Evolutionary conservation across 2,888 invertebrate genomes (phyloP).

Genomic region (Schrankia costaestrigalis): DNA sequence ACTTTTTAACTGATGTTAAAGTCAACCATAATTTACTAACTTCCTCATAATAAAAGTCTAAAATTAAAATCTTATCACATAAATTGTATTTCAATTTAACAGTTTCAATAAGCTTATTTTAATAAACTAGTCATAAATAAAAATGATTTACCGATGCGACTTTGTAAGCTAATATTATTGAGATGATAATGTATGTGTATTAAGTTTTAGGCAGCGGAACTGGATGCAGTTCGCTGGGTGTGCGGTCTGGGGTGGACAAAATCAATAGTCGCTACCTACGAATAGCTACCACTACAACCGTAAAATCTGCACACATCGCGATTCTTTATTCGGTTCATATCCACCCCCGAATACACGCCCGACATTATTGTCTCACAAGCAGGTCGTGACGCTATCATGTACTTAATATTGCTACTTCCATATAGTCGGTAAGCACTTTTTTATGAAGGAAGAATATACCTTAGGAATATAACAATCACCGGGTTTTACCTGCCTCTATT

Average conservation of each 20-base stretch:
- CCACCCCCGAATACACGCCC: constrained; percentile 44
- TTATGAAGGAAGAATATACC: constrained; percentile 15
- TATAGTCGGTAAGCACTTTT: constrained; percentile 33
- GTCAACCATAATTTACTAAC: too few species aligned
- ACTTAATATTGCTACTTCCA: constrained; percentile 33
- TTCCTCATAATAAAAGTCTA: too few species aligned
- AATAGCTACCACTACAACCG: constrained; percentile 65
- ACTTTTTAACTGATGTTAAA: too few species aligned
- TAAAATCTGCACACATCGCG: constrained; percentile 70
- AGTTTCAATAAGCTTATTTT: neutral
- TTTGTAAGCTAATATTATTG: constrained; percentile 32
- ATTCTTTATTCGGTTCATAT: constrained; percentile 67
- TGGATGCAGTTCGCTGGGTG: constrained; percentile 60
- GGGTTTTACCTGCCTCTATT: too few species aligned
- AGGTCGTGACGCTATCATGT: constrained; percentile 57
- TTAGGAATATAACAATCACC: neutral
- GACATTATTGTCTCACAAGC: constrained; percentile 56
- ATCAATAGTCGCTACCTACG: constrained; percentile 74
- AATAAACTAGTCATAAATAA: too few species aligned
- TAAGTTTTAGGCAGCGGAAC: constrained; percentile 50
- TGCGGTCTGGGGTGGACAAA: constrained; percentile 76
- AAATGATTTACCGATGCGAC: constrained; percentile 10
- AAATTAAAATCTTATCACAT: neutral
- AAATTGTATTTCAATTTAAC: neutral
- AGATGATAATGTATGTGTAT: constrained; percentile 61